phyloP scores from a whole-genome alignment of 2,888 invertebrate genomes.

The Heliothis peltigera region DNA sequence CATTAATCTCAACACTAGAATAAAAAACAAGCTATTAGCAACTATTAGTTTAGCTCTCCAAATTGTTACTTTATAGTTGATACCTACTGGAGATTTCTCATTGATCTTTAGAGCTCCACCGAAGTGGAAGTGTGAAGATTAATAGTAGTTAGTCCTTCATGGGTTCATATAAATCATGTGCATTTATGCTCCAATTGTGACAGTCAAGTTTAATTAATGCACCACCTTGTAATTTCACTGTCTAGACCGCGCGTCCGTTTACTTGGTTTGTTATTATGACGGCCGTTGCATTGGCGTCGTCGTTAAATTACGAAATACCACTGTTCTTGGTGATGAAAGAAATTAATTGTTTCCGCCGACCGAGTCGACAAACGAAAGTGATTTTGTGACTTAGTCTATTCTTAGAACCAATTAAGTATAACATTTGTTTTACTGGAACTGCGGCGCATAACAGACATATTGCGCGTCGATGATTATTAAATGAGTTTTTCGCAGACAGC shows the following conservation, averaged over 20 bases:
- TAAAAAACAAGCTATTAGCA: conserved; percentile 39
- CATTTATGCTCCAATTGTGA: conserved; percentile 76
- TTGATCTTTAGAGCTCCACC: conserved; percentile 14
- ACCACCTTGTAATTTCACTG: conserved; percentile 76
- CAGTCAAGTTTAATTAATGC: conserved; percentile 75
- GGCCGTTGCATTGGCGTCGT: conserved; percentile 63
- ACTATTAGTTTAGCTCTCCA: conserved; percentile 17
- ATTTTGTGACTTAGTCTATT: conserved; percentile 73
- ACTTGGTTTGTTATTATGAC: conserved; percentile 67
- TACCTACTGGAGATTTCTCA: conserved; percentile 14
- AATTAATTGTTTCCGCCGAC: conserved; percentile 78
- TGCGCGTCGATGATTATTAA: conserved; percentile 25
- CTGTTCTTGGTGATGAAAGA: conserved; percentile 72
- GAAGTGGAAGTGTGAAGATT: conserved; percentile 15
- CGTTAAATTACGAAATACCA: conserved; percentile 74
- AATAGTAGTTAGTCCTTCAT: conserved; percentile 30
- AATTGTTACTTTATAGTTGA: conserved; percentile 22
- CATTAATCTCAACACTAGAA: conserved; percentile 52
- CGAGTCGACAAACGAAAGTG: conserved; percentile 79
- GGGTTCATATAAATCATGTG: conserved; percentile 57
- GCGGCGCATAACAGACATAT: conserved; percentile 22
- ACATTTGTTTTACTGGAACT: conserved; percentile 44
- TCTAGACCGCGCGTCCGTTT: conserved; percentile 75
- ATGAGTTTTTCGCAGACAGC: conserved; percentile 19
- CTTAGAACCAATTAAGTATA: conserved; percentile 51